phyloP scores from a whole-genome alignment of 2,888 invertebrate genomes.

The Andrena camellia region DNA sequence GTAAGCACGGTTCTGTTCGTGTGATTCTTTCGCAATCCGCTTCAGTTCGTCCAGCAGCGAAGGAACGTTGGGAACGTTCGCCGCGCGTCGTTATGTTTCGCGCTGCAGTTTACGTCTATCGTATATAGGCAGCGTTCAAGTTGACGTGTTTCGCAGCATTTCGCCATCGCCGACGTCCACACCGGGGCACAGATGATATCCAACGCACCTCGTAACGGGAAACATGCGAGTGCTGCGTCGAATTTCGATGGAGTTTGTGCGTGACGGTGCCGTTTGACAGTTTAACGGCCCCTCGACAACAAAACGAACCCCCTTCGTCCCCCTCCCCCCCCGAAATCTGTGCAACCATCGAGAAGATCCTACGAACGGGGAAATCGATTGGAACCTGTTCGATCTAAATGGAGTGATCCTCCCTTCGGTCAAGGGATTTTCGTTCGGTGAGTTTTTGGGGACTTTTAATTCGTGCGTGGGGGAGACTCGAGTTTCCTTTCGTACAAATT shows the following conservation, averaged over 20 bases:
- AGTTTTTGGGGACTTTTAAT: conserved; percentile 25
- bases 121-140: conserved; percentile 58
- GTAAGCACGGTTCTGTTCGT: conserved; percentile 46
- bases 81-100: conserved; percentile 26
- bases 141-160: not conserved
- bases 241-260: conserved; percentile 9
- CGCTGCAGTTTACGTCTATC: conserved; percentile 61
- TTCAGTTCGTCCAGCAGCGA: conserved; percentile 68
- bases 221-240: conserved; percentile 35
- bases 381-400: conserved; percentile 4
- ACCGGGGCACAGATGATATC: not conserved
- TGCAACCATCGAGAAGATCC: conserved; percentile 4
- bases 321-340: not conserved
- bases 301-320: conserved; percentile 2
- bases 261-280: conserved; percentile 56
- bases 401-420: conserved; percentile 14
- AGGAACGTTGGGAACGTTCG: conserved; percentile 32
- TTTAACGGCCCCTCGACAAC: conserved; percentile 18
- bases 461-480: not conserved
- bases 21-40: conserved; percentile 61
- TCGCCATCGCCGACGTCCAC: not conserved
- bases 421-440: conserved; percentile 41
- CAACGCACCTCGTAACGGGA: not conserved
- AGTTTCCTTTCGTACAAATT: not conserved
- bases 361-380: not conserved